Evolutionary conservation across 2,888 invertebrate genomes (phyloP).

Genomic region (Machimus atricapillus): DNA sequence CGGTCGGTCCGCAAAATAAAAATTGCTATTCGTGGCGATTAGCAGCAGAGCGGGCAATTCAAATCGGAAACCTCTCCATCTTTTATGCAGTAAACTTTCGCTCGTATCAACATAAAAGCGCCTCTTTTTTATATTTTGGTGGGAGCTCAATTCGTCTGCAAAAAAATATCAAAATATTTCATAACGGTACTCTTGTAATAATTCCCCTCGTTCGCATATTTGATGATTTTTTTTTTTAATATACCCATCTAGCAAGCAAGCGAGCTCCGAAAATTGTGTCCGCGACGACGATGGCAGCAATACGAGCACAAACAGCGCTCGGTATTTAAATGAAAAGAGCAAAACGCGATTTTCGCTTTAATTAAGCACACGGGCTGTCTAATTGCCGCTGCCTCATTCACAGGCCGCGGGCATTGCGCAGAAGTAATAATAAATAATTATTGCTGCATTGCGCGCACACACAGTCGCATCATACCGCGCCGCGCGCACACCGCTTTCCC

Average conservation of each 20-base stretch:
- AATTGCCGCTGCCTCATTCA: slow-evolving; percentile 22
- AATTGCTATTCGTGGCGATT: neutral
- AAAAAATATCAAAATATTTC: neutral
- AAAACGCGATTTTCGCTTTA: slow-evolving; percentile 13
- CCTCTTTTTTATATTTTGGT: neutral
- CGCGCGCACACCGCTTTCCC: neutral
- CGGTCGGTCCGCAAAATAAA: neutral
- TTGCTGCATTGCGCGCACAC: slow-evolving; percentile 17
- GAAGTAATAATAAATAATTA: slow-evolving; percentile 21
- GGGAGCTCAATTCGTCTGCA: neutral
- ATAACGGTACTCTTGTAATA: neutral
- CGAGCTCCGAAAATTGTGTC: neutral
- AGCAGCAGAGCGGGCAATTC: neutral
- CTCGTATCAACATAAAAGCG: neutral
- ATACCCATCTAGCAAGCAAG: neutral
- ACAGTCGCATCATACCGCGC: neutral
- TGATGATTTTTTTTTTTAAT: neutral
- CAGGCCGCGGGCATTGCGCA: neutral
- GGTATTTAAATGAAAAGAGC: neutral
- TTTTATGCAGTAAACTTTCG: neutral
- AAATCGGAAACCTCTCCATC: neutral
- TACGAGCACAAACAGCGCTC: neutral
- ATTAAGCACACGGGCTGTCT: slow-evolving; percentile 26
- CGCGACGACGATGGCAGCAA: neutral
- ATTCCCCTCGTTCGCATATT: neutral